Percentiles rank a stretch among this genome's conserved stretches.
Conservation (phyloP, 1,140 invertebrate species). For the Cepaea nemoralis region DNA sequence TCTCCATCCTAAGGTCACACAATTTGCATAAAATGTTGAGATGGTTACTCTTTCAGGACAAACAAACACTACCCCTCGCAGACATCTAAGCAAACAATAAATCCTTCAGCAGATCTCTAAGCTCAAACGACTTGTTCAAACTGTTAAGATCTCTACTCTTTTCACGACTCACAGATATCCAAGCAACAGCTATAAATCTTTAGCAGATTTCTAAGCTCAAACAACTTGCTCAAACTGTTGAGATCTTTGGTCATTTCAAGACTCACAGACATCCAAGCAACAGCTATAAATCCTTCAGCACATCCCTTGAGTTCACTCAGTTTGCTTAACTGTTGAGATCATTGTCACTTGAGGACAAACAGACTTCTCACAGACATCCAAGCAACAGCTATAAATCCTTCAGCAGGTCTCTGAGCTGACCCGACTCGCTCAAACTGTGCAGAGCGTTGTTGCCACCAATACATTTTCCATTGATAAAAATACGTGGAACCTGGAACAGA, state of each 20-base stretch:
- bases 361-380: no score
- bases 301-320: constrained; percentile 75
- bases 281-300: constrained; percentile 27
- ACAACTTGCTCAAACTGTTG: constrained; percentile 80
- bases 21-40: no score
- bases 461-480: constrained; percentile 90
- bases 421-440: constrained; percentile 80
- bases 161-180: no score
- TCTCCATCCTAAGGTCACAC: no score
- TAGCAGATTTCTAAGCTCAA: constrained; percentile 71
- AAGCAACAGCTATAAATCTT: not conserved
- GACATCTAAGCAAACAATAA: no score
- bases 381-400: not conserved
- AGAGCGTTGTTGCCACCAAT: constrained; percentile 92
- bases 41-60: no score
- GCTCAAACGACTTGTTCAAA: constrained; percentile 79
- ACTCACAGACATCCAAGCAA: no score
- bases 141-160: constrained; percentile 87
- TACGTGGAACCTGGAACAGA: constrained; percentile 81
- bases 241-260: constrained; percentile 91
- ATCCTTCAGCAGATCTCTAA: constrained; percentile 56
- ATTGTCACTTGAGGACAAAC: no score
- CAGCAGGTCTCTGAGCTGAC: constrained; percentile 71
- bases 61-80: no score
- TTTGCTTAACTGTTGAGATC: constrained; percentile 84